These are phyloP conservation scores for Leptogaster cylindrica DNA, from an alignment of 2,888 invertebrate species.

Conservation along the genomic window DNA sequence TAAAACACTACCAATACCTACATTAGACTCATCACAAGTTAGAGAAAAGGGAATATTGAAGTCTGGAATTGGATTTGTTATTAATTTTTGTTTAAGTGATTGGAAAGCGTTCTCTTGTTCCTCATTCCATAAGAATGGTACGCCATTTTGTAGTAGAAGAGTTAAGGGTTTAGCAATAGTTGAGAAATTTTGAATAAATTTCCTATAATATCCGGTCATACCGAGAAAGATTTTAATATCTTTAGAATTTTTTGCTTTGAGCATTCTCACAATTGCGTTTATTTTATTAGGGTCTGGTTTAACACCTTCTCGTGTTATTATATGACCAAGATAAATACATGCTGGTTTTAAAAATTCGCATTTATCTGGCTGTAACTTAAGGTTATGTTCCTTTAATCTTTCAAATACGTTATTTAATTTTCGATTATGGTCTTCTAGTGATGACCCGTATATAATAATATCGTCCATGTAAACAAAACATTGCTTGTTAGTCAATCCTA, in stretches of 20 bases:
- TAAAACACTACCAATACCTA: background rate
- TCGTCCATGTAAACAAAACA: background rate
- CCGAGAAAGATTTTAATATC: background rate
- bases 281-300: background rate
- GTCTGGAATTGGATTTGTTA: background rate
- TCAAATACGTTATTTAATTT: too few relatives aligned
- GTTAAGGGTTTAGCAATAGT: slow-evolving; percentile 9
- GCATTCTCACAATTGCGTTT: background rate
- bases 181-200: slow-evolving; percentile 13
- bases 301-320: background rate
- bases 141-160: background rate
- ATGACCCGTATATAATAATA: background rate
- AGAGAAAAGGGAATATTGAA: background rate
- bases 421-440: background rate
- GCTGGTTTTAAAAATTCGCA: background rate
- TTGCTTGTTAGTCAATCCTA: background rate
- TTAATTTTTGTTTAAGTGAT: slow-evolving; percentile 1
- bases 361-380: background rate
- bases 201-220: background rate
- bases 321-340: background rate
- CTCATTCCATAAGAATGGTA: background rate
- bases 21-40: background rate
- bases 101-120: background rate
- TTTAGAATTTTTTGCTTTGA: background rate
- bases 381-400: background rate